A percentile compares a stretch with the other conserved stretches of the same genome.
Conservation (phyloP, 1,140 invertebrate species). For the Drosophila varians region DNA sequence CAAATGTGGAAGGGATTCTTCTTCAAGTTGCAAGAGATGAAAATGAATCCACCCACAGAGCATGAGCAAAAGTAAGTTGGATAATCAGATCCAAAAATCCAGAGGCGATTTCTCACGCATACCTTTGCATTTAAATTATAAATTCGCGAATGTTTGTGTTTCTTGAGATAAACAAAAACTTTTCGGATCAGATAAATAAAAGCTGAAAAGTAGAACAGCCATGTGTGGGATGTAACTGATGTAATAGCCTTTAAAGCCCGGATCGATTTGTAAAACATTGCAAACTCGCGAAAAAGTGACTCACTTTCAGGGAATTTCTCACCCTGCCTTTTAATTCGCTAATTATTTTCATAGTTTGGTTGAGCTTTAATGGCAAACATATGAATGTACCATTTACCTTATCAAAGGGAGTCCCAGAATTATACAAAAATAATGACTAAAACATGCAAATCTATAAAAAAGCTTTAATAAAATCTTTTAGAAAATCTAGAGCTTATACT, state of each 20-base stretch:
- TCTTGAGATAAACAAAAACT: constrained; percentile 16
- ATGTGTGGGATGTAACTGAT: constrained; percentile 30
- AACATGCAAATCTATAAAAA: too few relatives aligned
- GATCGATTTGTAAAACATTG: constrained; percentile 24
- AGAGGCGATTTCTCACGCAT: background rate
- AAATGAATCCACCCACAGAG: constrained; percentile 85
- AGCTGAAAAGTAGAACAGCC: constrained; percentile 15
- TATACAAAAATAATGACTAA: background rate
- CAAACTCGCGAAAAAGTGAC: constrained; percentile 9
- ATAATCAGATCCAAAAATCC: constrained; percentile 1
- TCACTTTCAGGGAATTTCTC: constrained; percentile 21
- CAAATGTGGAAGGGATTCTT: constrained; percentile 89
- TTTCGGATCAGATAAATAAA: constrained; percentile 27
- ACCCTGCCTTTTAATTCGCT: background rate
- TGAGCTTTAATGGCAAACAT: constrained; percentile 5
- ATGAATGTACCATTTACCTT: constrained; percentile 4
- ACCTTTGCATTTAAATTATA: constrained; percentile 1
- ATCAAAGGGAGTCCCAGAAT: background rate
- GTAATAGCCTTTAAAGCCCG: constrained; percentile 14
- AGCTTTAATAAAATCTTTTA: background rate
- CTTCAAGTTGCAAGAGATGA: constrained; percentile 85
- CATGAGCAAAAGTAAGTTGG: constrained; percentile 86
- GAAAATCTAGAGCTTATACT: background rate
- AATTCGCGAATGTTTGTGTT: constrained; percentile 11
- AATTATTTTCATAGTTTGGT: background rate